These are phyloP conservation scores for Apteryx owenii DNA, from an alignment of 2,113 vertebrate species.

Conservation along the genomic window DNA sequence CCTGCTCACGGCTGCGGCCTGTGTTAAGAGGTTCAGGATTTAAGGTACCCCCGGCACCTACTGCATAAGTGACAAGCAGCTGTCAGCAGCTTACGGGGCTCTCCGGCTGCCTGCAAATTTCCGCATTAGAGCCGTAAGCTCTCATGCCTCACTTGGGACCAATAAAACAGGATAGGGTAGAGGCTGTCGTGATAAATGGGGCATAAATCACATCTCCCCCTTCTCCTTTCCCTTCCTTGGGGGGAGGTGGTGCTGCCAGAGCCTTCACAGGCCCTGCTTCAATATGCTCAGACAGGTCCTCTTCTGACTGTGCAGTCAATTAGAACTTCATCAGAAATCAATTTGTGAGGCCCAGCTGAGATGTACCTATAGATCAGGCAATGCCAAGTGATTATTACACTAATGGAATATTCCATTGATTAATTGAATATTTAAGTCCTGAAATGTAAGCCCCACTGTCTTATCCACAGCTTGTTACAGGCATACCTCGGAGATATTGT, in stretches of 20 bases:
- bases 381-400: conserved; percentile 79
- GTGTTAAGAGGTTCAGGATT: background rate
- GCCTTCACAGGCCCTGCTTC: conserved; percentile 50
- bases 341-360: conserved; percentile 83
- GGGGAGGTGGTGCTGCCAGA: conserved; percentile 52
- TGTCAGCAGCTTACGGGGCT: conserved; percentile 13
- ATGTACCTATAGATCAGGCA: conserved; percentile 83
- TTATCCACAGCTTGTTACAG: conserved; percentile 11
- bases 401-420: conserved; percentile 87
- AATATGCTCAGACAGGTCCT: conserved; percentile 65
- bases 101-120: conserved; percentile 25
- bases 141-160: conserved; percentile 69
- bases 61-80: conserved; percentile 59
- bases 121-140: conserved; percentile 49
- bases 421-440: conserved; percentile 83
- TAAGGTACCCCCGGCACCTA: conserved; percentile 20
- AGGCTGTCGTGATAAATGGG: conserved; percentile 61
- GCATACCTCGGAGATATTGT: no score
- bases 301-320: conserved; percentile 80
- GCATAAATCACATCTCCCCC: conserved; percentile 73
- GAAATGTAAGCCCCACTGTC: conserved; percentile 52
- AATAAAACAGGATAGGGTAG: conserved; percentile 73
- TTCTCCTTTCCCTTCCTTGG: conserved; percentile 6
- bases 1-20: background rate
- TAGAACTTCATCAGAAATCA: conserved; percentile 88